Conservation (phyloP, 2,113 vertebrate species). For the Etheostoma cragini region DNA sequence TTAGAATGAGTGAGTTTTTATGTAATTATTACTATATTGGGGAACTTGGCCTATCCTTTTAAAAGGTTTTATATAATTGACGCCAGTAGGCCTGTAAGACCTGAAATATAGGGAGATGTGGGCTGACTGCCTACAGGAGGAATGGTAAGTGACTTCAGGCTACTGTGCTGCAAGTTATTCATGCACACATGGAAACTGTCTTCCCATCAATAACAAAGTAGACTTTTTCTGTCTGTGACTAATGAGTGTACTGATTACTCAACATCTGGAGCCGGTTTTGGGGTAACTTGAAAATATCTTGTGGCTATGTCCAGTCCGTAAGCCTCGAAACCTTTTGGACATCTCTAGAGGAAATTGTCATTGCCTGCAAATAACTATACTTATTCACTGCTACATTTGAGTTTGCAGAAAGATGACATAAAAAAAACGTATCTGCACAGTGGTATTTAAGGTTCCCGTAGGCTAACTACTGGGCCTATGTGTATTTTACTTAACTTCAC, state of each 20-base stretch:
- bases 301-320: conserved; percentile 64
- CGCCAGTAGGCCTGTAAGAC: neutral
- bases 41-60: neutral
- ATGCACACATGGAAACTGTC: conserved; percentile 67
- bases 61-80: conserved; percentile 4
- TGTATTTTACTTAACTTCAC: conserved; percentile 9
- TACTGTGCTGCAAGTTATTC: conserved; percentile 54
- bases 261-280: conserved; percentile 79
- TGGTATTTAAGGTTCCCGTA: neutral
- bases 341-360: conserved; percentile 36
- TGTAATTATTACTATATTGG: neutral
- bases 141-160: conserved; percentile 38
- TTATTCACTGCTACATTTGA: conserved; percentile 32
- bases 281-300: conserved; percentile 67
- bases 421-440: neutral
- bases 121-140: conserved; percentile 11
- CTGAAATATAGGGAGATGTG: conserved; percentile 20
- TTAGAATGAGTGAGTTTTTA: neutral
- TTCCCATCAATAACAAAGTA: conserved; percentile 52
- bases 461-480: neutral
- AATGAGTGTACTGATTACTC: conserved; percentile 68
- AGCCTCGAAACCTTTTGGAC: conserved; percentile 38
- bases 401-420: conserved; percentile 24
- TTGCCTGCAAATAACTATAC: conserved; percentile 7
- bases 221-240: conserved; percentile 58